Evolutionary conservation across 2,797 vertebrate species (phyloP).

Genomic region (Apogon hyalosoma): DNA sequence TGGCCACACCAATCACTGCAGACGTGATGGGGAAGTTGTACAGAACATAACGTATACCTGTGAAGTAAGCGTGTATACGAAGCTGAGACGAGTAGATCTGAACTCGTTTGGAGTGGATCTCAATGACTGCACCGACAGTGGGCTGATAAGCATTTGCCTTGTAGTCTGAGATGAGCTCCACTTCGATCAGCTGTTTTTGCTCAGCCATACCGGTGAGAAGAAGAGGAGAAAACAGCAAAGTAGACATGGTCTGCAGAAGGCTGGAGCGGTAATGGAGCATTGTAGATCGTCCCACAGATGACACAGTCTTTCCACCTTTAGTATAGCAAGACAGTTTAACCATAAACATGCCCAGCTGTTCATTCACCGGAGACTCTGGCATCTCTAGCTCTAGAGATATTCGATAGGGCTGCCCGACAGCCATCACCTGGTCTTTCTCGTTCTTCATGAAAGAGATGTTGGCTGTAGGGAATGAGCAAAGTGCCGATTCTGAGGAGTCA

Average conservation of each 20-base stretch:
- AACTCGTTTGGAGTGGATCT: slow-evolving; percentile 88
- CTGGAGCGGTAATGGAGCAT: slow-evolving; percentile 92
- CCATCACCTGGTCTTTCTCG: slow-evolving; percentile 90
- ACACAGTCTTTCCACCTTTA: slow-evolving; percentile 82
- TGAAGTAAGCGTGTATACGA: slow-evolving; percentile 92
- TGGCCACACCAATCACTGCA: slow-evolving; percentile 89
- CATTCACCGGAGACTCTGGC: slow-evolving; percentile 92
- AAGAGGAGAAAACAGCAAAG: slow-evolving; percentile 86
- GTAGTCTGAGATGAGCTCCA: slow-evolving; percentile 89
- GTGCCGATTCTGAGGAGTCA: slow-evolving; percentile 69
- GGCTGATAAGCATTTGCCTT: slow-evolving; percentile 88
- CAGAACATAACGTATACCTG: slow-evolving; percentile 90
- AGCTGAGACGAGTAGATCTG: slow-evolving; percentile 91
- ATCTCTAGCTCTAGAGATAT: slow-evolving; percentile 90
- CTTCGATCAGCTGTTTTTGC: slow-evolving; percentile 92
- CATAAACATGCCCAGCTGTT: slow-evolving; percentile 94
- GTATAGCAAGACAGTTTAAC: slow-evolving; percentile 88
- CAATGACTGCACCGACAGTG: slow-evolving; percentile 86
- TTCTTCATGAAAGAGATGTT: slow-evolving; percentile 91
- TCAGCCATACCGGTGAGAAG: slow-evolving; percentile 87
- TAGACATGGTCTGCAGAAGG: slow-evolving; percentile 88
- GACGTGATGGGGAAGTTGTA: slow-evolving; percentile 93
- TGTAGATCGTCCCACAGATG: slow-evolving; percentile 86
- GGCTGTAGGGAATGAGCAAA: slow-evolving; percentile 91
- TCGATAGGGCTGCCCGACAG: slow-evolving; percentile 89